These are phyloP conservation scores for Ceratosolen solmsi DNA, from an alignment of 1,140 invertebrate genomes.

Conservation along the genomic window DNA sequence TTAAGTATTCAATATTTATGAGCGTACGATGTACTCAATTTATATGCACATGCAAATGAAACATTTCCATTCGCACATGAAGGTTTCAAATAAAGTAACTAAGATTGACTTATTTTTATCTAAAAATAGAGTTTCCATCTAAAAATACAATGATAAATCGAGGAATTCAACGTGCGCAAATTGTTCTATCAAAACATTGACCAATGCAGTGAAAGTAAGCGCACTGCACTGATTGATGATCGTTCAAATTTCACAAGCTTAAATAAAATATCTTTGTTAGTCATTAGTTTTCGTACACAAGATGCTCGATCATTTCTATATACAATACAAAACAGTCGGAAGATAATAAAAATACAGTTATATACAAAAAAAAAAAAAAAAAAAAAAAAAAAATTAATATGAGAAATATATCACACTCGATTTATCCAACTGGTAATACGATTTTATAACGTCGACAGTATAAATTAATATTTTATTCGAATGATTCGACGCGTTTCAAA, in stretches of 20 bases:
- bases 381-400: too few relatives aligned
- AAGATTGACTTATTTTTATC: not conserved
- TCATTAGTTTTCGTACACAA: not conserved
- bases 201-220: not conserved
- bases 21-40: not conserved
- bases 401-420: not conserved
- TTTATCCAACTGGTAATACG: not conserved
- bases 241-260: not conserved
- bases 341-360: not conserved
- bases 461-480: not conserved
- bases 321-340: not conserved
- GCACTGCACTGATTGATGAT: not conserved
- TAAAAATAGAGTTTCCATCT: not conserved
- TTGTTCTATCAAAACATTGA: not conserved
- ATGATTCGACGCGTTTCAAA: too few relatives aligned
- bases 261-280: not conserved
- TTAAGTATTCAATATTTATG: not conserved
- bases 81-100: not conserved
- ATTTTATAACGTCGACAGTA: not conserved
- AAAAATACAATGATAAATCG: too few relatives aligned
- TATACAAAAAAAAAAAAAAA: not conserved
- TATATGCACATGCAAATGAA: not conserved
- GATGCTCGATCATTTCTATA: too few relatives aligned
- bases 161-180: too few relatives aligned
- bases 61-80: not conserved